phyloP scores from a whole-genome alignment of 2,888 invertebrate species.

The Euzophera pinguis region DNA sequence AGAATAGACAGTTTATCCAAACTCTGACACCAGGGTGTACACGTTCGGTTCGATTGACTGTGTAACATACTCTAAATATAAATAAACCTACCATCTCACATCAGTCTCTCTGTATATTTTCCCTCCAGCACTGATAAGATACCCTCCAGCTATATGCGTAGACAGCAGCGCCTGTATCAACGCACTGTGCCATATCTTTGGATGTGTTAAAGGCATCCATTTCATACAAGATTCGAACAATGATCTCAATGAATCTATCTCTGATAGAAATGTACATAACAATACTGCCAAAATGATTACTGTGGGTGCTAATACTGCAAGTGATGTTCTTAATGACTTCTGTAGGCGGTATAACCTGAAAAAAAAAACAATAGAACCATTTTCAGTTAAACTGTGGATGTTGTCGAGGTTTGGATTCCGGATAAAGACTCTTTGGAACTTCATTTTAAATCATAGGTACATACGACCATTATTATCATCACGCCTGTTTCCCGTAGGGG shows the following conservation, averaged over 20 bases:
- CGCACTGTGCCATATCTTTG: conserved; percentile 81
- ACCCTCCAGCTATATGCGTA: conserved; percentile 82
- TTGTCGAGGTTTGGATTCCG: too few relatives aligned
- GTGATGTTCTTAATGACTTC: conserved; percentile 68
- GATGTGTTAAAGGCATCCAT: conserved; percentile 57
- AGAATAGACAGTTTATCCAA: too few relatives aligned
- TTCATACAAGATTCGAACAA: conserved; percentile 63
- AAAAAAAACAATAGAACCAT: conserved; percentile 24
- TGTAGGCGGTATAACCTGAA: conserved; percentile 73
- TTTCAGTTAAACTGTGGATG: too few relatives aligned
- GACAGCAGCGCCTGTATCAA: conserved; percentile 83
- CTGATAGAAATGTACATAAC: conserved; percentile 58
- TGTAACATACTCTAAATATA: too few relatives aligned
- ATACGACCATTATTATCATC: too few relatives aligned
- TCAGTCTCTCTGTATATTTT: conserved; percentile 82
- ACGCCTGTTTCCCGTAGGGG: too few relatives aligned
- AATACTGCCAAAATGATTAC: conserved; percentile 52
- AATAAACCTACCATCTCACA: conserved; percentile 83
- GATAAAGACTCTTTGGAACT: too few relatives aligned
- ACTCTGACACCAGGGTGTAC: too few relatives aligned
- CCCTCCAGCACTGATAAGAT: conserved; percentile 82
- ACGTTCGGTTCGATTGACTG: too few relatives aligned
- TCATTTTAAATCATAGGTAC: too few relatives aligned
- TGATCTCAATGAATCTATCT: conserved; percentile 43
- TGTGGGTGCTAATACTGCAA: conserved; percentile 55